Evolutionary conservation across 1,140 invertebrate genomes (phyloP).

Genomic region (Drosophila nikananu): DNA sequence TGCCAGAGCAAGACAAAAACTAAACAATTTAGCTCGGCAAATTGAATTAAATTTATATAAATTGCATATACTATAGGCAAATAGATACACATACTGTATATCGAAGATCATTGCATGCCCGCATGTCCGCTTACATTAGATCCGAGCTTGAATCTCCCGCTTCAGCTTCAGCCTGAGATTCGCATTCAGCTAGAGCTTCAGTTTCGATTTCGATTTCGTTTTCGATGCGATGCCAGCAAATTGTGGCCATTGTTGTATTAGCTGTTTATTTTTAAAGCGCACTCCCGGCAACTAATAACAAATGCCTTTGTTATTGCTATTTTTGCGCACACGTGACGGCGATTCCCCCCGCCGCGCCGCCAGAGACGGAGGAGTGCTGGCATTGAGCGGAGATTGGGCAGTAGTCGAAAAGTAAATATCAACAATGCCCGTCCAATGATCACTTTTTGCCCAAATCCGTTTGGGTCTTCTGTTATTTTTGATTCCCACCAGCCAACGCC

Average conservation of each 20-base stretch:
- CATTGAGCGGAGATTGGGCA: slow-evolving; percentile 65
- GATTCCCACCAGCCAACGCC: slow-evolving; percentile 56
- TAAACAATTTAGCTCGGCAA: slow-evolving; percentile 76
- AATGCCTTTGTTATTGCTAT: slow-evolving; percentile 59
- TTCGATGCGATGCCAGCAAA: slow-evolving; percentile 55
- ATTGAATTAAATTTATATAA: slow-evolving; percentile 84
- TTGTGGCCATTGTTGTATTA: slow-evolving; percentile 79
- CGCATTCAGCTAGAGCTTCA: slow-evolving; percentile 1
- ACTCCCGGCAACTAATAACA: slow-evolving; percentile 68
- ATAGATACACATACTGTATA: slow-evolving; percentile 44
- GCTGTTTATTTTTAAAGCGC: slow-evolving; percentile 77
- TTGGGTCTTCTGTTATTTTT: slow-evolving; percentile 15
- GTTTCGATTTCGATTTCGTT: slow-evolving; percentile 33
- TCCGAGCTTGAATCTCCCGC: slow-evolving; percentile 40
- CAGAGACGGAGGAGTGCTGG: slow-evolving; percentile 39
- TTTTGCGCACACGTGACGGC: slow-evolving; percentile 46
- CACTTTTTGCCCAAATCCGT: slow-evolving; percentile 32
- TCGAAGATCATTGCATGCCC: slow-evolving; percentile 63
- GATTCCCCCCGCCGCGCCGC: slow-evolving; percentile 2
- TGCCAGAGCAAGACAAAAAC: slow-evolving; percentile 42
- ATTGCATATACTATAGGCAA: slow-evolving; percentile 68
- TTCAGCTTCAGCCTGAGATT: background rate
- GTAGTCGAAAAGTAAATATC: slow-evolving; percentile 63
- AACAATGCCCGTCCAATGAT: slow-evolving; percentile 48
- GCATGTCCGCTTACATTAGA: slow-evolving; percentile 81